Conservation (phyloP, 2,113 vertebrate genomes). For the Pteronura brasiliensis region DNA sequence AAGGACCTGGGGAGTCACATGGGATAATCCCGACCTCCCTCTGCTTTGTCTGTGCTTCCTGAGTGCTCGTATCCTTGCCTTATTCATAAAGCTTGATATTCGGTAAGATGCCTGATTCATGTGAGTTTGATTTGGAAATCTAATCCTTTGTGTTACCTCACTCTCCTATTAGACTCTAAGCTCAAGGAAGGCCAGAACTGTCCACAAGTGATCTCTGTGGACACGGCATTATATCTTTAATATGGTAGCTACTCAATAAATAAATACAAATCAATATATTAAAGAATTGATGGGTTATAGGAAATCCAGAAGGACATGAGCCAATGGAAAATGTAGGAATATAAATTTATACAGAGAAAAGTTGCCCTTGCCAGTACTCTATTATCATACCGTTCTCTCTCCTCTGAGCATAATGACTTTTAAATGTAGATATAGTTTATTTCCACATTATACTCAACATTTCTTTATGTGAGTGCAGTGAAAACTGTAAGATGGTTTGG, state of each 20-base stretch:
- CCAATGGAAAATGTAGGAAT: neutral
- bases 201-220: neutral
- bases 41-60: neutral
- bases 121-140: neutral
- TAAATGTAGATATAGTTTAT: neutral
- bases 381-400: neutral
- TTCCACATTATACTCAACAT: slow-evolving; percentile 15
- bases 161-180: neutral
- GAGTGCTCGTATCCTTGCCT: neutral
- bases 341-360: neutral
- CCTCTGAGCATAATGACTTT: neutral
- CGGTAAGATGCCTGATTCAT: neutral
- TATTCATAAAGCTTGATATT: neutral
- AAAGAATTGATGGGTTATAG: neutral
- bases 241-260: neutral
- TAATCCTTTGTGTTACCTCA: neutral
- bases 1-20: neutral
- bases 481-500: neutral
- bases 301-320: neutral
- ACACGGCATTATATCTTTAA: neutral
- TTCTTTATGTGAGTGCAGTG: neutral
- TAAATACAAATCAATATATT: neutral
- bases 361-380: neutral
- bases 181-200: neutral
- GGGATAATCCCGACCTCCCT: neutral